These are phyloP conservation scores for Eupeodes luniger DNA, from an alignment of 2,888 invertebrate genomes.

Conservation along the genomic window DNA sequence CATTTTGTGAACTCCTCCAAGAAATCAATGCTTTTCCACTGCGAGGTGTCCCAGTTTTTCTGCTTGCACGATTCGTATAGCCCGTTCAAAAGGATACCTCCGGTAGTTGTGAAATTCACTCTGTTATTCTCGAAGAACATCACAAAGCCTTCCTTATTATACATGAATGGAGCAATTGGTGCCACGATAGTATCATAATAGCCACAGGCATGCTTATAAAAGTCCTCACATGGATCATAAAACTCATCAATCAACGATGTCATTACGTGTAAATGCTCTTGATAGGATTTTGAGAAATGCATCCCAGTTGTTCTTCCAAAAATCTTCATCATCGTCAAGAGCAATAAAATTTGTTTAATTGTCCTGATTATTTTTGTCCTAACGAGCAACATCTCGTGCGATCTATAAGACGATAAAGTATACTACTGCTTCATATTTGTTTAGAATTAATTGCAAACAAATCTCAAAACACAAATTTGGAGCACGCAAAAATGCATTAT, in stretches of 20 bases:
- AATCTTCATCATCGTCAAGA: neutral
- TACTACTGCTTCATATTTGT: conserved; percentile 31
- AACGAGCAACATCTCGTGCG: conserved; percentile 43
- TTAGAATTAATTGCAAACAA: conserved; percentile 57
- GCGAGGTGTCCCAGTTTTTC: conserved; percentile 48
- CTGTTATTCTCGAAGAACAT: conserved; percentile 79
- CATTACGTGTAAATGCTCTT: conserved; percentile 79
- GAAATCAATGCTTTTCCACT: conserved; percentile 79
- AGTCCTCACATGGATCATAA: conserved; percentile 80
- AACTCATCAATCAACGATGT: conserved; percentile 77
- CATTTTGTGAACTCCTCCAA: conserved; percentile 77
- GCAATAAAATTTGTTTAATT: conserved; percentile 7
- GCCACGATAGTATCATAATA: conserved; percentile 76
- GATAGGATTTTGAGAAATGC: conserved; percentile 79
- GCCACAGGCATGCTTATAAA: conserved; percentile 81
- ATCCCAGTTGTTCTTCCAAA: conserved; percentile 20
- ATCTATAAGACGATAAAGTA: conserved; percentile 15
- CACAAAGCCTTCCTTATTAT: conserved; percentile 81
- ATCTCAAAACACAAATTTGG: conserved; percentile 48
- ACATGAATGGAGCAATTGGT: conserved; percentile 80
- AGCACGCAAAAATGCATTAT: conserved; percentile 70
- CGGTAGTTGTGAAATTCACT: conserved; percentile 78
- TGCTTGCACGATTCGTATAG: conserved; percentile 79
- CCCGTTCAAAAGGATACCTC: conserved; percentile 78
- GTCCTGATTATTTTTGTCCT: conserved; percentile 32